A percentile compares a stretch with the other conserved stretches of the same genome.
Conservation (phyloP, 2,113 vertebrate genomes). For the Pygoscelis antarcticus region DNA sequence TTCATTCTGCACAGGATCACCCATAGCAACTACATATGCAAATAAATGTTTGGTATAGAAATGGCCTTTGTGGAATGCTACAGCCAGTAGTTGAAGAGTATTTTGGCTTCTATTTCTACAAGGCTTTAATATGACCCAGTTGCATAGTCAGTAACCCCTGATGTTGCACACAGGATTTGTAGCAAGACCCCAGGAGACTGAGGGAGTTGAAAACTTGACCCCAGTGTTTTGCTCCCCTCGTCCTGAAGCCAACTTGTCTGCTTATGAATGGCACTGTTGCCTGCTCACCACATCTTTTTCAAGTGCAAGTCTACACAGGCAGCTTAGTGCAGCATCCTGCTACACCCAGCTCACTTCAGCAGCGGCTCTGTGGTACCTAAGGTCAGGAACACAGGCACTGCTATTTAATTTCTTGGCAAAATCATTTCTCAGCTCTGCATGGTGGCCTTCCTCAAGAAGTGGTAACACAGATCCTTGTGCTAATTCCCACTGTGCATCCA, state of each 20-base stretch:
- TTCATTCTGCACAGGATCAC: not conserved
- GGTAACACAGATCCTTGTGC: not conserved
- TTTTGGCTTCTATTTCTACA: not conserved
- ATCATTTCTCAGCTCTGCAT: not conserved
- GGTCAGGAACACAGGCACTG: not conserved
- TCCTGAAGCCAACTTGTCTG: not conserved
- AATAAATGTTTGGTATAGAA: not conserved
- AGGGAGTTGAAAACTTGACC: not conserved
- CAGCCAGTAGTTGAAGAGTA: not conserved
- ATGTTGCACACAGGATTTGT: not conserved
- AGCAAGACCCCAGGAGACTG: not conserved
- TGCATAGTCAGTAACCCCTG: not conserved
- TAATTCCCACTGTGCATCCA: not conserved
- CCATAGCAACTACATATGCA: not conserved
- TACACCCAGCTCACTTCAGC: not conserved
- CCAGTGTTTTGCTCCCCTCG: not conserved
- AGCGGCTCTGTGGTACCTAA: not conserved
- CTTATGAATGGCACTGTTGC: not conserved
- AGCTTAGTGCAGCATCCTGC: not conserved
- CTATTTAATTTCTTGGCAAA: not conserved
- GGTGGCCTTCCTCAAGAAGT: not conserved
- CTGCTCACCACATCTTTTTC: not conserved
- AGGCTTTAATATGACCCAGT: fast-evolving
- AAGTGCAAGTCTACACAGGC: not conserved
- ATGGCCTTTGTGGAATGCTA: not conserved